Evolutionary conservation across 2,888 invertebrate species (phyloP).

Genomic region (Epirrita christyi): DNA sequence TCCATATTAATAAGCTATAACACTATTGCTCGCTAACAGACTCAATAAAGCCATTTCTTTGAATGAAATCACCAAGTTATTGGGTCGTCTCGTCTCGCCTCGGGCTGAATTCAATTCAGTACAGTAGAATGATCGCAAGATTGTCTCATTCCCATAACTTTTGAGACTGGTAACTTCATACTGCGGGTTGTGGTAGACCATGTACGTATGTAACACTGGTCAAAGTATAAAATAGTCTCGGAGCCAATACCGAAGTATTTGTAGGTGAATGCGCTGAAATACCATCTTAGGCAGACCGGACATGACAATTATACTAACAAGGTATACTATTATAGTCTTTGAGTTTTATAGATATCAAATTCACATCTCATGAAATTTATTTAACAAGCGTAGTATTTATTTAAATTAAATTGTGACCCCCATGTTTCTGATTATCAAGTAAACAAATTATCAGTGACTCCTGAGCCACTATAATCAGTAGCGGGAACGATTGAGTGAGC

Average conservation of each 20-base stretch:
- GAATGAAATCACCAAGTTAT: conserved; percentile 19
- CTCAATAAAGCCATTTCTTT: conserved; percentile 11
- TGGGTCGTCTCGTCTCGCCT: conserved; percentile 27
- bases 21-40: conserved; percentile 3
- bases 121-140: conserved; percentile 26
- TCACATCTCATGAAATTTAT: too few relatives aligned
- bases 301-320: too few relatives aligned
- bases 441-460: neutral
- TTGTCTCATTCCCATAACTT: conserved; percentile 34
- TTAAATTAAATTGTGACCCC: too few relatives aligned
- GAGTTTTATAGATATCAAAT: too few relatives aligned
- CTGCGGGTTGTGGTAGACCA: conserved; percentile 46
- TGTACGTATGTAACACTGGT: too few relatives aligned
- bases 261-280: too few relatives aligned
- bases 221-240: neutral
- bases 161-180: conserved; percentile 22
- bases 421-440: neutral
- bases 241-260: neutral
- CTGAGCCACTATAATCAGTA: conserved; percentile 33
- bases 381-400: too few relatives aligned
- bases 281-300: too few relatives aligned
- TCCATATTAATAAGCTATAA: conserved; percentile 18
- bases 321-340: too few relatives aligned
- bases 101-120: conserved; percentile 23
- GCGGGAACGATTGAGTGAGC: conserved; percentile 68